phyloP scores from a whole-genome alignment of 2,113 vertebrate genomes.

The Erpornis zantholeuca region DNA sequence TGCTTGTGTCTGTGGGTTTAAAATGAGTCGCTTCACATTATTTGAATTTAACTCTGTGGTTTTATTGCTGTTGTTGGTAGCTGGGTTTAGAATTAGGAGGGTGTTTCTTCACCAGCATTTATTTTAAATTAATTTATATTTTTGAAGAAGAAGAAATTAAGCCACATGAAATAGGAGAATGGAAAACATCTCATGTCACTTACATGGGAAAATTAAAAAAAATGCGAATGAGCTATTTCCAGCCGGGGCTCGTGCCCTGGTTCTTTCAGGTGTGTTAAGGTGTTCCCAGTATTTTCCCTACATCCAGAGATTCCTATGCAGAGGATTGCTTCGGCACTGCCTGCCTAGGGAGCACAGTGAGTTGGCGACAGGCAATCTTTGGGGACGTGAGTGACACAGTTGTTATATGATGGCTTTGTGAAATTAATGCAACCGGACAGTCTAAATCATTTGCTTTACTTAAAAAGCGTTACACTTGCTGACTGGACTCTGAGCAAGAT shows the following conservation, averaged over 20 bases:
- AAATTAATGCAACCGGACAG: not conserved
- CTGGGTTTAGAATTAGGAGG: not conserved
- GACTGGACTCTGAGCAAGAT: not conserved
- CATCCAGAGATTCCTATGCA: not conserved
- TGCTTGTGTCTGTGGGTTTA: conserved; percentile 53
- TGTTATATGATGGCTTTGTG: not conserved
- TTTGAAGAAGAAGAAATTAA: not conserved
- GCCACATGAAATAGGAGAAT: not conserved
- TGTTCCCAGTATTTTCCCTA: not conserved
- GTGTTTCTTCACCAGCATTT: not conserved
- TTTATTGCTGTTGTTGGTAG: conserved; percentile 44
- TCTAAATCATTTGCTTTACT: not conserved
- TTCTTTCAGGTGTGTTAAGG: not conserved
- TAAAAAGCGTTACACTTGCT: not conserved
- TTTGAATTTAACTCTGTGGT: conserved; percentile 60
- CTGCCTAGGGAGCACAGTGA: not conserved
- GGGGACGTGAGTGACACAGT: not conserved
- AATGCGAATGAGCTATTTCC: conserved; percentile 10
- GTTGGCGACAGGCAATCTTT: accelerated
- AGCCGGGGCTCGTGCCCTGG: not conserved
- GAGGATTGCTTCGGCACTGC: not conserved
- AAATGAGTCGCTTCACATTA: conserved; percentile 39
- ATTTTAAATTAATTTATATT: not conserved
- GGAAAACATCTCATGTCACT: not conserved
- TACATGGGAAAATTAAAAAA: not conserved